A percentile compares a stretch with the other conserved stretches of the same genome.
phyloP scores from a whole-genome alignment of 2,888 invertebrate species.

The Nysson spinosus region DNA sequence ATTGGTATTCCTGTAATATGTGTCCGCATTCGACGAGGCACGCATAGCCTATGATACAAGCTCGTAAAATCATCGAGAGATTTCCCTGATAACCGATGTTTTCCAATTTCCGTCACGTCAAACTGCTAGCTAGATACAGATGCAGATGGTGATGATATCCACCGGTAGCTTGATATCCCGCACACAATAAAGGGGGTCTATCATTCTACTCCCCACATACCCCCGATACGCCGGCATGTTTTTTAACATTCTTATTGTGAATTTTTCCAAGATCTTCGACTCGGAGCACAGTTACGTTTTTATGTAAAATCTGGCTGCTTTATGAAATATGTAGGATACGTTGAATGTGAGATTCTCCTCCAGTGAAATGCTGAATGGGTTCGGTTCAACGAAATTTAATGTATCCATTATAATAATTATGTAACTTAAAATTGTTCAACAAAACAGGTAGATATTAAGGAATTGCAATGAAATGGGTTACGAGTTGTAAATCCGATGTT shows the following conservation, averaged over 20 bases:
- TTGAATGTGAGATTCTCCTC: too few relatives aligned
- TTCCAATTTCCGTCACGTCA: constrained; percentile 62
- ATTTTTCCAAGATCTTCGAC: too few relatives aligned
- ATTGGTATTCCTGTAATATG: constrained; percentile 30
- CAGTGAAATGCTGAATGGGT: too few relatives aligned
- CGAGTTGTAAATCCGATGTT: too few relatives aligned
- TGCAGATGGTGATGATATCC: constrained; percentile 43
- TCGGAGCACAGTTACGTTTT: too few relatives aligned
- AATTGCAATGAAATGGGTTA: too few relatives aligned
- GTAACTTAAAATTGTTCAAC: too few relatives aligned
- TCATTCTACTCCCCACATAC: constrained; percentile 9
- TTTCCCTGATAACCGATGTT: constrained; percentile 59
- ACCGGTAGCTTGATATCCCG: constrained; percentile 33
- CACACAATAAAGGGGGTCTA: constrained; percentile 40
- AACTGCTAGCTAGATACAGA: constrained; percentile 34
- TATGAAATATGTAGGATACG: too few relatives aligned
- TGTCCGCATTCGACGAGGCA: constrained; percentile 14
- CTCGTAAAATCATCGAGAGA: constrained; percentile 60
- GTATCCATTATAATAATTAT: too few relatives aligned
- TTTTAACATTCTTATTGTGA: background rate
- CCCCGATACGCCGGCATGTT: background rate
- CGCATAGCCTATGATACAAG: constrained; percentile 10
- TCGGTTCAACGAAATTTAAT: too few relatives aligned
- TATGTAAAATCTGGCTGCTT: too few relatives aligned
- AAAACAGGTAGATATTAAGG: too few relatives aligned